Evolutionary conservation across 1,140 invertebrate genomes (phyloP).

Genomic region (Microplitis mediator): DNA sequence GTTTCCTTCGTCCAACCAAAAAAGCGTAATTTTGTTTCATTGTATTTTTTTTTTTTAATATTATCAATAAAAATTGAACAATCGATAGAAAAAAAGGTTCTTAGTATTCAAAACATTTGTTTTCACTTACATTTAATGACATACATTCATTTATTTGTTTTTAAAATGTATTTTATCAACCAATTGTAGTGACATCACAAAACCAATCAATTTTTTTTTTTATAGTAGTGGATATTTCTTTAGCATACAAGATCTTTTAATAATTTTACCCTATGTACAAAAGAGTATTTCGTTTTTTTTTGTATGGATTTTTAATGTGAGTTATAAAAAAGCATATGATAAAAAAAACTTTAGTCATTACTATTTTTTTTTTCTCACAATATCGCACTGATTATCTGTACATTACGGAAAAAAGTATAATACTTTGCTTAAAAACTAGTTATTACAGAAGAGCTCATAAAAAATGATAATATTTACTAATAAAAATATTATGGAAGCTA

Average conservation of each 20-base stretch:
- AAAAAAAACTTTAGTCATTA: background rate
- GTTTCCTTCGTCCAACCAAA: slow-evolving; percentile 70
- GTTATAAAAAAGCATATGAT: background rate
- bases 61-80: background rate
- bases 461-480: background rate
- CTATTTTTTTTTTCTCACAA: background rate
- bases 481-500: background rate
- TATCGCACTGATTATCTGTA: background rate
- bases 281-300: background rate
- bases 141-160: too few species aligned
- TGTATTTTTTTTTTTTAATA: slow-evolving; percentile 15
- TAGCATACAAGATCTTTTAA: background rate
- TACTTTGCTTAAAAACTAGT: background rate
- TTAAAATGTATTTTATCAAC: too few species aligned
- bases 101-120: too few species aligned
- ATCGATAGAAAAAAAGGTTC: too few species aligned
- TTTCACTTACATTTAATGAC: too few species aligned
- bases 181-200: background rate
- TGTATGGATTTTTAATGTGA: background rate
- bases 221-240: background rate
- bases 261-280: background rate
- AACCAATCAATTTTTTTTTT: background rate
- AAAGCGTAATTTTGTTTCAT: slow-evolving; percentile 54
- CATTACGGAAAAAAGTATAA: background rate
- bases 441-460: background rate